Conservation (phyloP, 2,113 vertebrate genomes). For the Amblyopsis rosae region DNA sequence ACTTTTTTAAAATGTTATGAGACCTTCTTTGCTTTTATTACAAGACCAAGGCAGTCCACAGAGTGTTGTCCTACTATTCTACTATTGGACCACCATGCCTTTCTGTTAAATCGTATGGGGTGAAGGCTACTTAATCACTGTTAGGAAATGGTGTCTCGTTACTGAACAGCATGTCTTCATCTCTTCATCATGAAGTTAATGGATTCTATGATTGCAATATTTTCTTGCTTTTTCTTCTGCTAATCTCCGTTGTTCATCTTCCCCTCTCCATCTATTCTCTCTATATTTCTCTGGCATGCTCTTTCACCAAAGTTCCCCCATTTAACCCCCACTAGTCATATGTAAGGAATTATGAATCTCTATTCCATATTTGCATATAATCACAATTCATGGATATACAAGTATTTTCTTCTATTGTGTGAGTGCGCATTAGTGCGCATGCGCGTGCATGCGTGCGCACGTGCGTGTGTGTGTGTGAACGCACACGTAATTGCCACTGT, state of each 20-base stretch:
- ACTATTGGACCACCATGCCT: constrained; percentile 10
- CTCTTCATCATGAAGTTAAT: background rate
- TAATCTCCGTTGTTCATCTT: too few relatives aligned
- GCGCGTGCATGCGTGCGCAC: background rate
- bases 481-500: background rate
- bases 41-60: constrained; percentile 27
- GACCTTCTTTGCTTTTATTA: constrained; percentile 50
- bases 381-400: background rate
- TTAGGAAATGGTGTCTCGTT: constrained; percentile 19
- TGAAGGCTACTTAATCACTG: constrained; percentile 9
- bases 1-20: constrained; percentile 32
- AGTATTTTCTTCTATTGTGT: background rate
- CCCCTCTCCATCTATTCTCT: background rate
- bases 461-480: background rate
- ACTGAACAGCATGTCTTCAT: constrained; percentile 11
- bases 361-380: constrained; percentile 2
- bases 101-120: background rate
- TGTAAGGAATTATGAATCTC: constrained; percentile 29
- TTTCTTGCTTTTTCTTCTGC: background rate
- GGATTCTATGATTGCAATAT: background rate
- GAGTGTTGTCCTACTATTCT: constrained; percentile 44
- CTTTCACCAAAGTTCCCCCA: background rate
- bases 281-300: background rate
- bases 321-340: constrained; percentile 7
- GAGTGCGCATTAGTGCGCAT: background rate